phyloP scores from a whole-genome alignment of 2,888 invertebrate genomes.

The Belgica antarctica region DNA sequence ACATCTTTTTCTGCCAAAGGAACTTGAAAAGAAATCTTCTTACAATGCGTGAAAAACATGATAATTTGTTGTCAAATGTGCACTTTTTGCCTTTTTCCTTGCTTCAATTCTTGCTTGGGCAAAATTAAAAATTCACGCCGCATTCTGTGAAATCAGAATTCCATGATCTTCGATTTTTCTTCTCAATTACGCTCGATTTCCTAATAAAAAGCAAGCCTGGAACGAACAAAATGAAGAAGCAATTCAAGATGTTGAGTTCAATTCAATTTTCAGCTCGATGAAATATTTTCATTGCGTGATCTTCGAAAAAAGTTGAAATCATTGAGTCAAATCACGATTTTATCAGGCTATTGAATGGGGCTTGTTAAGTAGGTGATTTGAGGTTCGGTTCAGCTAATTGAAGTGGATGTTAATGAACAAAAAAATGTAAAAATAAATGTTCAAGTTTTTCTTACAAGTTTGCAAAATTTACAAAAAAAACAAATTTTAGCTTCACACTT shows the following conservation, averaged over 20 bases:
- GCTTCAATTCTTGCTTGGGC: not conserved
- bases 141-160: not conserved
- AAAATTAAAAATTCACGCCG: conserved; percentile 2
- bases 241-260: too few relatives aligned
- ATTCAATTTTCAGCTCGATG: conserved; percentile 3
- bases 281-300: conserved; percentile 23
- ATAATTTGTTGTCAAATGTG: conserved; percentile 32
- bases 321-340: conserved; percentile 25
- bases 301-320: conserved; percentile 1
- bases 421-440: too few relatives aligned
- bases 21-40: conserved; percentile 2
- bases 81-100: not conserved
- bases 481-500: too few relatives aligned
- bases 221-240: not conserved
- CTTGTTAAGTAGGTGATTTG: too few relatives aligned
- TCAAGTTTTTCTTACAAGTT: too few relatives aligned
- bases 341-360: too few relatives aligned
- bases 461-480: too few relatives aligned
- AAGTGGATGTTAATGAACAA: too few relatives aligned
- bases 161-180: not conserved
- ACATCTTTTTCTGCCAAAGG: not conserved
- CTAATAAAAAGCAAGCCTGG: too few relatives aligned
- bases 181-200: too few relatives aligned
- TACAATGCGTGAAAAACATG: conserved; percentile 43
- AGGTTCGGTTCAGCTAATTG: too few relatives aligned